Evolutionary conservation across 2,113 vertebrate genomes (phyloP).

Genomic region (Macrotis lagotis): DNA sequence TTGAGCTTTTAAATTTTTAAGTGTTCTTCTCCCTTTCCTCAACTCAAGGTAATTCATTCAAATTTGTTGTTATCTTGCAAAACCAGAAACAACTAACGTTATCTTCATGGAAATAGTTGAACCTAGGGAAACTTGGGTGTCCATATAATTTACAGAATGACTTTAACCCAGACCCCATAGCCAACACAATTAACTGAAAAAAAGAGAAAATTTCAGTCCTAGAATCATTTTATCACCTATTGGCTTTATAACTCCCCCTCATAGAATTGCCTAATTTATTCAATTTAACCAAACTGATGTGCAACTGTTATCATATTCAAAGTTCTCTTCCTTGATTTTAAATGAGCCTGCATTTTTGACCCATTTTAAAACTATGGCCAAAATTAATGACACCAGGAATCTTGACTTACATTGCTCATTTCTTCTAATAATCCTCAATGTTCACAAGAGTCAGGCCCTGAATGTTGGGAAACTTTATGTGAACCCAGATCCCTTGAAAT

Average conservation of each 20-base stretch:
- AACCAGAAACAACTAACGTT: slow-evolving; percentile 3
- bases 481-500: not conserved
- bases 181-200: not conserved
- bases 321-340: not conserved
- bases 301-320: not conserved
- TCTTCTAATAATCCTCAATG: not conserved
- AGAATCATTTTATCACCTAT: not conserved
- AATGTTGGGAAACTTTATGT: not conserved
- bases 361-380: not conserved
- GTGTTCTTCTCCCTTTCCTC: not conserved
- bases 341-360: not conserved
- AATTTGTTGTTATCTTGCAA: not conserved
- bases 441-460: not conserved
- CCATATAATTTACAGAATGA: not conserved
- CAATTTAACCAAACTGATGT: not conserved
- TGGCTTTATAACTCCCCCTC: not conserved
- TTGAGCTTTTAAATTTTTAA: slow-evolving; percentile 2
- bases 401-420: not conserved
- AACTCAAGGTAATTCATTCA: slow-evolving; percentile 6
- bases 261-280: not conserved
- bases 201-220: not conserved
- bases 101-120: not conserved
- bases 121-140: not conserved
- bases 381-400: not conserved
- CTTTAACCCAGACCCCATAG: not conserved